Evolutionary conservation across 2,888 invertebrate genomes (phyloP).

Genomic region (Encarsia formosa): DNA sequence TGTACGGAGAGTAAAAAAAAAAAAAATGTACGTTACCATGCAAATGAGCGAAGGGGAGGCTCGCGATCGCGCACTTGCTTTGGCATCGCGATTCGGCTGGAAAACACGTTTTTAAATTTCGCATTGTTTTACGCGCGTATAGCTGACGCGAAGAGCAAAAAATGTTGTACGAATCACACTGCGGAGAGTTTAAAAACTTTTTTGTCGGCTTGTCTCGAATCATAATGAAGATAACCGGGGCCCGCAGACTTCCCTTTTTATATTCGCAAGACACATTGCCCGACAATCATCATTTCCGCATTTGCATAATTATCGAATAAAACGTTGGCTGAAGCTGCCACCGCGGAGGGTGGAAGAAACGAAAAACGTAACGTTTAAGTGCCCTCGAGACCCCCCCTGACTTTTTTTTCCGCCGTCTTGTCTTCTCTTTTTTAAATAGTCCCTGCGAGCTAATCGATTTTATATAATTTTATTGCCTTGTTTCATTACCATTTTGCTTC

Average conservation of each 20-base stretch:
- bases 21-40: conserved; percentile 47
- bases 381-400: conserved; percentile 30
- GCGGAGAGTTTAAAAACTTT: too few relatives aligned
- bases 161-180: too few relatives aligned
- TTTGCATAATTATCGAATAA: conserved; percentile 53
- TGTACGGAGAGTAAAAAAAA: conserved; percentile 37
- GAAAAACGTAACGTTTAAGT: conserved; percentile 26
- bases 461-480: conserved; percentile 22
- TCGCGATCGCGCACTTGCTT: too few relatives aligned
- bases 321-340: conserved; percentile 40
- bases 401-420: conserved; percentile 17
- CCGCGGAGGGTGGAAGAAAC: background rate
- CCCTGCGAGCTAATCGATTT: conserved; percentile 24
- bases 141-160: too few relatives aligned
- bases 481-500: conserved; percentile 22
- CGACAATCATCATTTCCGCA: conserved; percentile 48
- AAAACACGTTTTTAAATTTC: too few relatives aligned
- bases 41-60: too few relatives aligned
- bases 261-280: conserved; percentile 49
- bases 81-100: too few relatives aligned
- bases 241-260: conserved; percentile 40
- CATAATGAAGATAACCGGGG: conserved; percentile 52
- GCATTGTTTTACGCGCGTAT: too few relatives aligned
- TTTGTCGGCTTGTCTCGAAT: conserved; percentile 41
- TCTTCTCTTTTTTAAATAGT: too few relatives aligned